Conservation (phyloP, 2,888 invertebrate species). For the Pandemis cinnamomeana region DNA sequence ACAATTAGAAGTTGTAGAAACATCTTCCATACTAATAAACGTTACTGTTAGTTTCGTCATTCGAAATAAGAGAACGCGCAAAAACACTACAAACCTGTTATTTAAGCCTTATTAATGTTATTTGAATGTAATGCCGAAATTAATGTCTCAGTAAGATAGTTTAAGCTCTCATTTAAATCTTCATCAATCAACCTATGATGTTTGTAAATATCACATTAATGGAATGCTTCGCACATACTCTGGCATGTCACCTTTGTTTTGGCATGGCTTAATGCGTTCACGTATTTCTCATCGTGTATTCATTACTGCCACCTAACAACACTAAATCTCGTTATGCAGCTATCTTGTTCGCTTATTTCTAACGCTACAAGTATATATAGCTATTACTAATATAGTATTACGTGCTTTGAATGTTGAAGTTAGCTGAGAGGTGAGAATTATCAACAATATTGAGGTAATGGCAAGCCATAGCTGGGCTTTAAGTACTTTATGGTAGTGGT, state of each 20-base stretch:
- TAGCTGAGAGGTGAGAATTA: not conserved
- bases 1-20: too few relatives aligned
- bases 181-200: not conserved
- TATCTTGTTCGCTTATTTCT: constrained; percentile 7
- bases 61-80: not conserved
- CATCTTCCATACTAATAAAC: too few relatives aligned
- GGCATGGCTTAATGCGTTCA: constrained; percentile 25
- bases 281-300: constrained; percentile 58
- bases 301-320: constrained; percentile 44
- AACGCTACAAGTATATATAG: not conserved
- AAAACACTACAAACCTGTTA: not conserved
- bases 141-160: not conserved
- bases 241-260: constrained; percentile 2
- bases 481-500: too few relatives aligned
- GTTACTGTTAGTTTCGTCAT: not conserved
- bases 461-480: too few relatives aligned
- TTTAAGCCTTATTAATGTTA: not conserved
- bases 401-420: not conserved
- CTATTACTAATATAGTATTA: not conserved
- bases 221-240: constrained; percentile 1
- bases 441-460: not conserved
- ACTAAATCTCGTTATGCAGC: constrained; percentile 20
- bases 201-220: not conserved
- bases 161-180: not conserved
- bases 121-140: not conserved